Base-by-base conservation (phyloP, 2,888 invertebrate species). In the Synanthedon vespiformis region DNA sequence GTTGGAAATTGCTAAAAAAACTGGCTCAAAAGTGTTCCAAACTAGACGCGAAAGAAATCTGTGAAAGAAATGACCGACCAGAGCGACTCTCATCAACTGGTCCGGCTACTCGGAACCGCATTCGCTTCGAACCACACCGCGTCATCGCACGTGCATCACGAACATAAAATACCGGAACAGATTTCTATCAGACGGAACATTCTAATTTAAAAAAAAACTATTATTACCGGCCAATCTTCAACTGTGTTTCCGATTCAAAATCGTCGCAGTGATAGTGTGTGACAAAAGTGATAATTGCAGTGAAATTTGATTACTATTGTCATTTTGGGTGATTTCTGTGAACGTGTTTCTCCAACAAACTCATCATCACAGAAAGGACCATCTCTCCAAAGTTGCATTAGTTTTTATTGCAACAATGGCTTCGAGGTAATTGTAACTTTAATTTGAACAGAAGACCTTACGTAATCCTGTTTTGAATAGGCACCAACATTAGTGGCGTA, bases 91-190 rank as follows among this genome's bases (percentile, higher is more conserved):
- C 54, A 52, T 56, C 54, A 52, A 50, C 61, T 62, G 64, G 62
- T 61, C 56, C 58, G 57, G 60, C 59, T 65, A 64, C 62, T 16
- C 68, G 62, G 68, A 34, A 64, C 65, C 63, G 62, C 84, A 83
- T 75, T 83, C 74, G 68, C 69, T 66, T 64, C 62, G 64, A 72
- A 72, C 65, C 72, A 55, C 60, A 72, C 74, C 78, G 69, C 73
- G 76, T 69, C 67, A 65, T 57, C 77, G 80, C 79, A 82, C 84
- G 83, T 79, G 72, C 72, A 61, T 69, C 65, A 78, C 67, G 77
- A 75, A 77, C 80, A 77, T 79, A 65, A 62, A 54, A 60, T 56
- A 64, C 68, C 74, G 70, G 74, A 72, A 74, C 71, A 69, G 69
- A 61, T 64, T 64, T 74, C 81, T 85, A 85, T 85, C 13, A 13